phyloP scores from a whole-genome alignment of 2,888 invertebrate genomes.

The Apamea epomidion region DNA sequence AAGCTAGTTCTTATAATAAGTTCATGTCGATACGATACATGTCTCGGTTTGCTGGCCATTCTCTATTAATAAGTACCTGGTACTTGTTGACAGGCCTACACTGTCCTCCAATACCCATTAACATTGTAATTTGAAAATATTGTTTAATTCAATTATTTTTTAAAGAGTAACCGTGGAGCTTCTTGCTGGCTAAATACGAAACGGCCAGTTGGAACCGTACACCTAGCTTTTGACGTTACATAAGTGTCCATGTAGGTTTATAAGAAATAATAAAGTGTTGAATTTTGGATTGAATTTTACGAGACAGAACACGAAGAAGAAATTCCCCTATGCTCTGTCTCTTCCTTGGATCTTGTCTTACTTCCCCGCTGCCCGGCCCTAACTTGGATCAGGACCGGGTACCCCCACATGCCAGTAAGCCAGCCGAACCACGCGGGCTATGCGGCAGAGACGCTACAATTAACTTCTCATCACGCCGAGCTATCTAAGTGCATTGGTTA shows the following conservation, averaged over 20 bases:
- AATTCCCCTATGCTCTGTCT: not conserved
- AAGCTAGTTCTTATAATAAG: too few species aligned
- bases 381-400: conserved; percentile 11
- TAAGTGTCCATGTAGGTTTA: not conserved
- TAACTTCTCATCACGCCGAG: conserved; percentile 46
- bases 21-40: not conserved
- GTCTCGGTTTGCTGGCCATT: not conserved
- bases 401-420: not conserved
- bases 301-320: not conserved
- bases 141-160: not conserved
- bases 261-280: not conserved
- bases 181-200: not conserved
- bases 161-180: not conserved
- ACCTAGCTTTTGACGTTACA: not conserved
- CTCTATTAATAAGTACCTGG: not conserved
- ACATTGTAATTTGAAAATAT: not conserved
- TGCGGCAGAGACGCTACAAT: conserved; percentile 48
- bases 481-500: conserved; percentile 16
- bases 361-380: conserved; percentile 17
- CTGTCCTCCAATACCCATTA: not conserved
- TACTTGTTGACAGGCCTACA: not conserved
- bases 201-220: not conserved
- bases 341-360: not conserved
- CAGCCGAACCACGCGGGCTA: conserved; percentile 11
- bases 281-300: not conserved